Conservation (phyloP, 1,140 invertebrate species). For the Drosophila nasuta region DNA sequence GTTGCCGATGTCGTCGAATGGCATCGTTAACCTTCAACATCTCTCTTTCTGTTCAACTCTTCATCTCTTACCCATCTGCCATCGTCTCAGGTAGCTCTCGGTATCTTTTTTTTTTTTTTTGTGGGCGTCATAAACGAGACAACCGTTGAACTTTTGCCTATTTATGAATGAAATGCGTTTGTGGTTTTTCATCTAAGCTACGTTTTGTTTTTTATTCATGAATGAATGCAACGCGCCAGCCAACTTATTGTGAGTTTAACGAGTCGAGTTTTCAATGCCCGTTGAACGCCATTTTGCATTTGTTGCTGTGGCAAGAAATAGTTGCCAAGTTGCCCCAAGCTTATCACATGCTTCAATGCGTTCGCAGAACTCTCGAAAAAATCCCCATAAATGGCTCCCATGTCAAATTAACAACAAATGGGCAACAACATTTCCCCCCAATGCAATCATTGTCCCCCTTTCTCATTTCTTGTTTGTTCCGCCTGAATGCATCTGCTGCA, state of each 20-base stretch:
- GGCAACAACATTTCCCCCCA: constrained; percentile 14
- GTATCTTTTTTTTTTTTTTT: background rate
- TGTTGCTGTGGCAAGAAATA: constrained; percentile 41
- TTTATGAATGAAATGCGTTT: constrained; percentile 47
- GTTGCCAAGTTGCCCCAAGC: constrained; percentile 6
- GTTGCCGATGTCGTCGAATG: constrained; percentile 49
- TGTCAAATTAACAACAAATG: constrained; percentile 57
- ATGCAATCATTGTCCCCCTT: background rate
- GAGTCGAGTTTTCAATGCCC: background rate
- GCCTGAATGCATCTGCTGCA: constrained; percentile 56
- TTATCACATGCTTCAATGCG: constrained; percentile 50
- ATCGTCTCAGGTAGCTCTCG: constrained; percentile 34
- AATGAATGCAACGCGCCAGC: constrained; percentile 1
- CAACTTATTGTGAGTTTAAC: background rate
- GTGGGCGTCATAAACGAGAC: constrained; percentile 39
- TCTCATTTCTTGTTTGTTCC: constrained; percentile 26
- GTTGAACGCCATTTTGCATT: constrained; percentile 37
- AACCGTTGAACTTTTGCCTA: constrained; percentile 58
- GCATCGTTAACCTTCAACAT: constrained; percentile 49
- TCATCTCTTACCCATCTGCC: background rate
- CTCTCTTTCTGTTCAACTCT: constrained; percentile 2
- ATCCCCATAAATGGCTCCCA: constrained; percentile 25
- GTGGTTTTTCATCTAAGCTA: constrained; percentile 1
- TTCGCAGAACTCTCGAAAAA: constrained; percentile 17
- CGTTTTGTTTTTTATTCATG: constrained; percentile 6